These are phyloP conservation scores for Andricus curvator DNA, from an alignment of 2,888 invertebrate species.

Conservation along the genomic window DNA sequence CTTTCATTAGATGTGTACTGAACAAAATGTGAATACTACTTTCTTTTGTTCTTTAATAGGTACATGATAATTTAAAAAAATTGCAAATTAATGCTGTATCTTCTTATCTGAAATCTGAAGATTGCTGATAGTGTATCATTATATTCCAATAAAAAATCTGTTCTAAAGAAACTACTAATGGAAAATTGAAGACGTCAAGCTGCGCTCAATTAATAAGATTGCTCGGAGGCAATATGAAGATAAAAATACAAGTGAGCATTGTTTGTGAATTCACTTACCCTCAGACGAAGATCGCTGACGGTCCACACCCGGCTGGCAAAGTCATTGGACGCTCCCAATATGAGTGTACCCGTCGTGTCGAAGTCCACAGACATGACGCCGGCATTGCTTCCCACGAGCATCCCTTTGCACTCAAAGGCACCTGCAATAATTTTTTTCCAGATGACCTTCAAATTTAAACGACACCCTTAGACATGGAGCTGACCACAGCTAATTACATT, in stretches of 20 bases:
- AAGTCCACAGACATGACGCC: constrained; percentile 98
- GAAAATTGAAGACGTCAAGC: constrained; percentile 1
- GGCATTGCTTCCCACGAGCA: constrained; percentile 95
- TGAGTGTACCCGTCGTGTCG: constrained; percentile 91
- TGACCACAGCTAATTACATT: constrained; percentile 66
- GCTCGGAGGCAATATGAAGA: neutral
- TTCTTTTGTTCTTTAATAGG: neutral
- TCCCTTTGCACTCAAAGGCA: constrained; percentile 86
- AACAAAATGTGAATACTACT: neutral
- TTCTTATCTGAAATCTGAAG: neutral
- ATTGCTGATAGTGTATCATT: neutral
- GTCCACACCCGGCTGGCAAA: constrained; percentile 98
- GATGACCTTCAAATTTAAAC: constrained; percentile 48
- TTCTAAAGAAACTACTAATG: neutral
- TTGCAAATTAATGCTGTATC: neutral
- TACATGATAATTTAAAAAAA: neutral
- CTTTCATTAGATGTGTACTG: too few species aligned
- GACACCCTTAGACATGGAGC: constrained; percentile 51
- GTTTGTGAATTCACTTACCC: constrained; percentile 83
- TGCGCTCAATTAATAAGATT: neutral
- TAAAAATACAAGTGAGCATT: neutral
- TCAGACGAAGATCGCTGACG: constrained; percentile 91
- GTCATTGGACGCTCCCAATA: constrained; percentile 97
- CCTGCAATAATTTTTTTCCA: constrained; percentile 78
- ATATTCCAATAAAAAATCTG: neutral